Evolutionary conservation across 2,797 vertebrate genomes (phyloP), one percentile per base, ranked within the genome.

Genomic region (Mareca penelope): DNA sequence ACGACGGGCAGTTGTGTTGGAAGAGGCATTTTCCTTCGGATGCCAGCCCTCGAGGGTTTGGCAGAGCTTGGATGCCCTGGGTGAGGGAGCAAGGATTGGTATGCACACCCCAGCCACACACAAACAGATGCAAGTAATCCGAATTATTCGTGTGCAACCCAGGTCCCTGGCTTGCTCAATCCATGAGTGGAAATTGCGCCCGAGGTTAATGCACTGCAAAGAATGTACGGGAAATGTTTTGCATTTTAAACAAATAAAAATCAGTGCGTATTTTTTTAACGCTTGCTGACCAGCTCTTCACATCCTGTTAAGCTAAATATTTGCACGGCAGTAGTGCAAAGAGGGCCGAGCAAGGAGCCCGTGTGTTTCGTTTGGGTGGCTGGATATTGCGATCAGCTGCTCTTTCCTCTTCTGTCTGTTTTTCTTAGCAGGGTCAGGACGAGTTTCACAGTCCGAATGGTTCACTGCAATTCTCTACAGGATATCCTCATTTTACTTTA

Each of bases 401-500:
- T 92, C 89, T 73, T 96, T 91, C 95, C 83, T 96, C 83, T 91
- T 53, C 91, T 97, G 95, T 96, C 96, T 97, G 97, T 97, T 97
- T 97, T 97, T 97, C 97, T 96, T 96, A 93, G 95, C 95, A 94
- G 67, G 97, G 97, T 97, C 97, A 96, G 95, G 96, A 96, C 78
- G 69, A 96, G 96, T 97, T 97, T 97, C 96, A 90, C 83, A 95
- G 95, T 97, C 95, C 85, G 86, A 96, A 96, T 67, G 96, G 97
- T 97, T 98, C 97, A 97, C 96, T 97, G 97, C 97, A 96, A 96
- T 96, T 97, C 97, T 97, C 96, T 96, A 97, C 97, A 97, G 97
- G 97, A 98, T 97, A 97, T 98, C 97, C 97, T 98, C 97, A 96
- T 98, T 97, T 97, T 97, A 95, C 97, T 97, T 96, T 98, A 98